Conservation (phyloP, 2,888 invertebrate species). For the Nomada ruficornis region DNA sequence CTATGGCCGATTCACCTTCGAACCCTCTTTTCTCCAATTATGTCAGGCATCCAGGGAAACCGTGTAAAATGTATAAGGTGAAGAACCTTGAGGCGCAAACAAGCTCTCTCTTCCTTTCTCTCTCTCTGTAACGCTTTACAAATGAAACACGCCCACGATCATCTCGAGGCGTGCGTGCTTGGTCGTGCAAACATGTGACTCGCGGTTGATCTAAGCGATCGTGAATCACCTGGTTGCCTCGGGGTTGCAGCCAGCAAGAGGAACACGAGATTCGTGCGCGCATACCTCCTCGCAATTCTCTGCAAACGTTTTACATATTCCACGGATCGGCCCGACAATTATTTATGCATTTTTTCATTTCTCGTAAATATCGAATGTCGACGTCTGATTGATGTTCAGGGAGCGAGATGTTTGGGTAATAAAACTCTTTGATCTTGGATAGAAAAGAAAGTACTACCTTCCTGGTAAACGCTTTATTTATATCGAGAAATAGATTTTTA, state of each 20-base stretch:
- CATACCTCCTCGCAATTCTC: background rate
- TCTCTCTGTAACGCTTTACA: constrained; percentile 12
- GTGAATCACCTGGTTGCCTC: constrained; percentile 42
- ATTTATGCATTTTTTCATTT: no score
- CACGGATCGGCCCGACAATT: background rate
- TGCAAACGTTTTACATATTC: background rate
- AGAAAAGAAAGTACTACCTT: no score
- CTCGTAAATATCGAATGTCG: no score
- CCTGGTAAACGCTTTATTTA: no score
- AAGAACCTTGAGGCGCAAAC: background rate
- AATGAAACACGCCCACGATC: constrained; percentile 48
- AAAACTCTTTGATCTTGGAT: no score
- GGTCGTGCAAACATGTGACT: constrained; percentile 18
- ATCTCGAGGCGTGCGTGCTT: background rate
- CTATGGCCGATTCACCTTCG: background rate
- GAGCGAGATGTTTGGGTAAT: no score
- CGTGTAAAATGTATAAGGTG: background rate
- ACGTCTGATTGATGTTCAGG: no score
- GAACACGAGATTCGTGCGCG: constrained; percentile 17
- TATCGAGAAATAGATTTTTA: no score
- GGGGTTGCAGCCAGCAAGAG: constrained; percentile 22
- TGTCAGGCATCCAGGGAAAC: background rate
- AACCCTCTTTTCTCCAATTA: background rate
- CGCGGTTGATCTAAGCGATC: constrained; percentile 30
- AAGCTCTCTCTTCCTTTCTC: no score